Evolutionary conservation across 1,140 invertebrate species (phyloP), one percentile per base, ranked within the genome.

Genomic region (Adoxophyes honmai): DNA sequence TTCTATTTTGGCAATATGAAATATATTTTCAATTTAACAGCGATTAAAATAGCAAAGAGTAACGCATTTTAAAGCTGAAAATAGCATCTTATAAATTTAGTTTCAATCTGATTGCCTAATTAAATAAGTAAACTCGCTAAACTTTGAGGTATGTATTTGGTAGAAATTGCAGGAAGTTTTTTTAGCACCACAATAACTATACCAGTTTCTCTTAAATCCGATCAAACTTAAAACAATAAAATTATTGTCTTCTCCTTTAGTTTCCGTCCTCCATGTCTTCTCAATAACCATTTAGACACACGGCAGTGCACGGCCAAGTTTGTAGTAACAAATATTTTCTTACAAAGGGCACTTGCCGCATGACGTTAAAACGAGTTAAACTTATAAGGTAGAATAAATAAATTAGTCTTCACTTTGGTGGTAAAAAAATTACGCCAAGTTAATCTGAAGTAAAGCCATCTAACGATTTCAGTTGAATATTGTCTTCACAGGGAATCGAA

Each of bases 401-500:
- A 58, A 48, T 52, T 68, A 76, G 64, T 73, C 58, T 73, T 73
- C 56, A 63, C 70, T 81, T 78, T 80, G 75, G 77, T 78, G 72
- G 69, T 76, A 66, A 61, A 64, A n/a, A 57, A 28, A 16, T 18
- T 36, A 63, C 51, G 62, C 60, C 52, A 64, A 42, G 52, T 53
- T 3, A 44, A 33, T 36, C 33, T 33, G 34, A 59, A 54, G 16
- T 44, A 21, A 51, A 48, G 13, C 48, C 55, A 52, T 53, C 55
- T 52, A 52, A 10, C 8, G 42, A 34, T 9, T 18, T 64, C 64
- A 66, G 57, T 64, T 34, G 21, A 48, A 54, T n/a, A n/a, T n/a
- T 10, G n/a, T 60, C 57, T 68, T 86, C 74, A 90, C 55, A 90
- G 79, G 18, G 88, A 90, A 64, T 90, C 88, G 62, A 90, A 90